Base-by-base conservation (phyloP, 2,797 vertebrate species). In the Sitta carolinensis region DNA sequence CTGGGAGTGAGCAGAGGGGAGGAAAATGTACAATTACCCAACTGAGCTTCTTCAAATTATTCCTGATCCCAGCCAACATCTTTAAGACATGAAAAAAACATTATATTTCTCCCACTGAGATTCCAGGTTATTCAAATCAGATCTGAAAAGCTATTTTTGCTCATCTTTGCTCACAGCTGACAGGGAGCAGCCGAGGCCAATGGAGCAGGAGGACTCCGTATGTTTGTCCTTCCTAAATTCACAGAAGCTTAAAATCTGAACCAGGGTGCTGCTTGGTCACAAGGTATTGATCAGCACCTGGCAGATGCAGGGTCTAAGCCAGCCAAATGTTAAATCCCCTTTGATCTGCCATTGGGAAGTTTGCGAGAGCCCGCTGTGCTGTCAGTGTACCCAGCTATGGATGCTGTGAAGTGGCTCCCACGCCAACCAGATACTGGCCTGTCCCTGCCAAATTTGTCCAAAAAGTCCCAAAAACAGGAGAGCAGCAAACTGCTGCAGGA, bases 71-170 rank as follows among this genome's bases (percentile, higher is more conserved):
- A 66, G 83, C 74, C 78, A 88, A 32, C 62, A 57, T 72, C 74
- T 91, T 62, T 58, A 91, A 93, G 86, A 92, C 22, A 2, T 13
- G 52, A 79, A 87, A 93, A 87, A 83, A 26, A 1, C 55, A 36
- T 79, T 59, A 6, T 10, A 20, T 89, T 91, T 68, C 75, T 75
- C 90, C 69, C 87, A 17, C 40, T 38, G 75, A 94, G 78, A 81
- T 72, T 45, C 68, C 75, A 70, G 84, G 91, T 88, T 89, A 82
- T 70, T 88, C 91, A 85, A 81, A 89, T 86, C 76, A 62, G 83
- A 62, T 79, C 75, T 45, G 77, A 89, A 92, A 87, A 85, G 91
- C 90, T 94, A 87, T 92, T 95, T 95, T 95, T 81, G 84, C 72
- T 70, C 64, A 58, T 81, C 73, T 87, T 55, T 74, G 72, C 93